These are phyloP conservation scores for Diplolepis rosae DNA, from an alignment of 2,888 invertebrate species.

Conservation along the genomic window DNA sequence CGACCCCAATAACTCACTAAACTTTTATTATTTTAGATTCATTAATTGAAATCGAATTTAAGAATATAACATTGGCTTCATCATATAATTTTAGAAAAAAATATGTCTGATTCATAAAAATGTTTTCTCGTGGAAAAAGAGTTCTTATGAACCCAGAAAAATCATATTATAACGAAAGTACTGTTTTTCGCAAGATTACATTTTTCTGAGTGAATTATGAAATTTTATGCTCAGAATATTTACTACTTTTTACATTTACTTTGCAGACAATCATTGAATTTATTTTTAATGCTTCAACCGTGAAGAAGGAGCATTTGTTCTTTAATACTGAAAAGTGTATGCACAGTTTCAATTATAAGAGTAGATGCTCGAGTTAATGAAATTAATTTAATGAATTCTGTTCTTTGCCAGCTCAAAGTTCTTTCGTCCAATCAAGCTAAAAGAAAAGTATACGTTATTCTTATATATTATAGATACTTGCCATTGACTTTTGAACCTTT, in stretches of 20 bases:
- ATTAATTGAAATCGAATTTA: too few species aligned
- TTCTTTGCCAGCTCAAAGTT: background rate
- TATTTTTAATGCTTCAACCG: background rate
- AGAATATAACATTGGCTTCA: too few species aligned
- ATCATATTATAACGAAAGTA: too few species aligned
- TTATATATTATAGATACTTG: background rate
- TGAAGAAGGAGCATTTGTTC: background rate
- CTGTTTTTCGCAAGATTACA: too few species aligned
- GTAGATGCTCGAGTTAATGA: conserved; percentile 6
- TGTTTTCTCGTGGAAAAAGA: too few species aligned
- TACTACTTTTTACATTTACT: background rate
- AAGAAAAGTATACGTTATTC: background rate
- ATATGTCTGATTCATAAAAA: too few species aligned
- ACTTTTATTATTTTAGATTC: too few species aligned
- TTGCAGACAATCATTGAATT: background rate
- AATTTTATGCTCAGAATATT: too few species aligned
- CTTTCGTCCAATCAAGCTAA: background rate
- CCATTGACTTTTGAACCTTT: background rate
- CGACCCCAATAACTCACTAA: too few species aligned
- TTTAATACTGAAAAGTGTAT: background rate
- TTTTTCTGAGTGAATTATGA: too few species aligned
- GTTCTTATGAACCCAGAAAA: too few species aligned
- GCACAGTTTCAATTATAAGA: background rate
- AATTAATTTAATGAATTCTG: conserved; percentile 7
- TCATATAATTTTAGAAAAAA: too few species aligned